These are phyloP conservation scores for Strigamia maritima DNA, from an alignment of 2,888 invertebrate genomes.

Conservation along the genomic window DNA sequence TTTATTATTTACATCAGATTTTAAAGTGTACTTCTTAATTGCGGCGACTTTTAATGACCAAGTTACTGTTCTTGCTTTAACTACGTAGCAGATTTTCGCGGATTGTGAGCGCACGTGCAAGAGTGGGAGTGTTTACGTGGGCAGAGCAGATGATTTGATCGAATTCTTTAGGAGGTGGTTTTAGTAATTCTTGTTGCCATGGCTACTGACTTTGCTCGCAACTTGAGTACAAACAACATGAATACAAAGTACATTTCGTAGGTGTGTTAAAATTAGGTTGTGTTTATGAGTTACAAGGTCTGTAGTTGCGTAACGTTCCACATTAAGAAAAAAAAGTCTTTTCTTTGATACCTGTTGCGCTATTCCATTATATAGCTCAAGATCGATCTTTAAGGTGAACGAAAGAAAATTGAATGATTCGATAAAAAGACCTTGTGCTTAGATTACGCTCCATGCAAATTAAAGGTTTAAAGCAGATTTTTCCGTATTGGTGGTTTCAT, in stretches of 20 bases:
- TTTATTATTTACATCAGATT: neutral
- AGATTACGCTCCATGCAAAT: neutral
- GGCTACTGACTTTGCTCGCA: neutral
- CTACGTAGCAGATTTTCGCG: neutral
- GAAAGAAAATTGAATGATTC: slow-evolving; percentile 11
- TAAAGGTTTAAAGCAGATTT: neutral
- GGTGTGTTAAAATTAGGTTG: neutral
- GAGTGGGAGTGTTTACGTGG: neutral
- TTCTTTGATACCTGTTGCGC: slow-evolving; percentile 1
- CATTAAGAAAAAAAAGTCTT: neutral
- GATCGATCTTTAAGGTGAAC: slow-evolving; percentile 3
- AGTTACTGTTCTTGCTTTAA: neutral
- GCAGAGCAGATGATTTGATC: neutral
- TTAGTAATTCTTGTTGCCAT: slow-evolving; percentile 3
- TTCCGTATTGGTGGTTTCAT: neutral
- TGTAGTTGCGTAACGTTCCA: neutral
- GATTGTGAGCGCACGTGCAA: neutral
- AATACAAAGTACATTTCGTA: neutral
- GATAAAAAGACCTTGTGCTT: neutral
- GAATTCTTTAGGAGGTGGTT: neutral
- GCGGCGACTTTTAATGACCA: neutral
- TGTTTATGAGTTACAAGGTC: neutral
- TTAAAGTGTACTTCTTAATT: neutral
- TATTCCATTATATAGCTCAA: neutral
- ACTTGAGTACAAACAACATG: neutral